Evolutionary conservation across 2,797 vertebrate genomes (phyloP).

Genomic region (Microchirus variegatus): DNA sequence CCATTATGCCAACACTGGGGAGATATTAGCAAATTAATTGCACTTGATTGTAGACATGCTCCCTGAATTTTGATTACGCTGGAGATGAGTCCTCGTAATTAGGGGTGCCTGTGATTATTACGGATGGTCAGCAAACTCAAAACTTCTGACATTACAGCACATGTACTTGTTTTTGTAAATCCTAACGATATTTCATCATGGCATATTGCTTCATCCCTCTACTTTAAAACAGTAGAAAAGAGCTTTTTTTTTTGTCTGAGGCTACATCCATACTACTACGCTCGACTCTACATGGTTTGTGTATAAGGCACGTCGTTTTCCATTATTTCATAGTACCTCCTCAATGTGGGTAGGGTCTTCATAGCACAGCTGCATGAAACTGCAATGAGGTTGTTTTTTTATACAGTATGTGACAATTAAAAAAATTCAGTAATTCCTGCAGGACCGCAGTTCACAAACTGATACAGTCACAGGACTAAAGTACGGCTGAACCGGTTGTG

Average conservation of each 20-base stretch:
- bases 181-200: slow-evolving; percentile 15
- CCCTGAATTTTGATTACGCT: slow-evolving; percentile 74
- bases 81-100: slow-evolving; percentile 57
- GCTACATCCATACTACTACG: too few relatives aligned
- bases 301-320: too few relatives aligned
- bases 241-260: background rate
- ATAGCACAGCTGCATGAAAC: too few relatives aligned
- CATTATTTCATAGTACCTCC: too few relatives aligned
- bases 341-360: too few relatives aligned
- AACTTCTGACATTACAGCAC: slow-evolving; percentile 41
- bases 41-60: slow-evolving; percentile 75
- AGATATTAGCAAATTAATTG: slow-evolving; percentile 82
- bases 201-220: slow-evolving; percentile 7
- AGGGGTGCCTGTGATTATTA: slow-evolving; percentile 39
- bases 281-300: too few relatives aligned
- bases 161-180: slow-evolving; percentile 17
- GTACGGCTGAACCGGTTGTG: too few relatives aligned
- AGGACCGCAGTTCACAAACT: too few relatives aligned
- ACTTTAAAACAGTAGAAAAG: background rate
- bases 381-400: too few relatives aligned
- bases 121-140: slow-evolving; percentile 54
- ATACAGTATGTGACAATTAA: too few relatives aligned
- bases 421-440: too few relatives aligned
- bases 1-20: slow-evolving; percentile 77
- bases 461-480: too few relatives aligned